These are phyloP conservation scores for Oenanthe oenanthe DNA, from an alignment of 2,113 vertebrate species.

Conservation along the genomic window DNA sequence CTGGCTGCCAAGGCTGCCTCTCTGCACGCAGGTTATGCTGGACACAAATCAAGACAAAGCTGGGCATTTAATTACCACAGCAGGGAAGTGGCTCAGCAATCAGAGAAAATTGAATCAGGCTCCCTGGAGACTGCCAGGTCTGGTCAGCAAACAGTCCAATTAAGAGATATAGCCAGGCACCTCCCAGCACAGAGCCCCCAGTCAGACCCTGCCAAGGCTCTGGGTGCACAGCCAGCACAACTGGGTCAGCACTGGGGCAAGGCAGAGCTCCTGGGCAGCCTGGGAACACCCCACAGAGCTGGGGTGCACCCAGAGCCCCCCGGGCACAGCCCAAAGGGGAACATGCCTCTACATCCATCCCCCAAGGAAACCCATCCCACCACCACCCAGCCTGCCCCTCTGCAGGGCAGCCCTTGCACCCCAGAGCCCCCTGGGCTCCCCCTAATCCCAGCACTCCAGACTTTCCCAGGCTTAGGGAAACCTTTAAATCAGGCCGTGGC, in stretches of 20 bases:
- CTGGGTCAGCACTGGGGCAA: background rate
- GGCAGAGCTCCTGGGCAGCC: background rate
- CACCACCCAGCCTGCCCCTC: background rate
- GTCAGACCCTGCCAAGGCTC: background rate
- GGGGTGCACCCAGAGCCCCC: background rate
- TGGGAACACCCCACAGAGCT: background rate
- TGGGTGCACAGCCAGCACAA: rapidly evolving
- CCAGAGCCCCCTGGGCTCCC: background rate
- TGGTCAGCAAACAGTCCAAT: background rate
- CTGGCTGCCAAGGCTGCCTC: background rate
- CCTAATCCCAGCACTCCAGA: background rate
- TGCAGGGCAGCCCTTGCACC: background rate
- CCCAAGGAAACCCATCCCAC: rapidly evolving
- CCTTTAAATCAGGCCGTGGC: constrained; percentile 3
- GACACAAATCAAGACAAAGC: constrained; percentile 62
- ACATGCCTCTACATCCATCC: background rate
- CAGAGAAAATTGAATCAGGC: constrained; percentile 72
- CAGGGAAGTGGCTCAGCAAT: constrained; percentile 61
- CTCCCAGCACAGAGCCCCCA: background rate
- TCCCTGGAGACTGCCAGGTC: constrained; percentile 44
- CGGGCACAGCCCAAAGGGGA: rapidly evolving
- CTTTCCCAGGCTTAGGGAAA: constrained; percentile 35
- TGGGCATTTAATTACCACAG: constrained; percentile 74
- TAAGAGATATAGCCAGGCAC: background rate
- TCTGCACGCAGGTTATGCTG: constrained; percentile 35